These are phyloP conservation scores for Mesembrinibis cayennensis DNA, from an alignment of 2,113 vertebrate genomes.

Conservation along the genomic window DNA sequence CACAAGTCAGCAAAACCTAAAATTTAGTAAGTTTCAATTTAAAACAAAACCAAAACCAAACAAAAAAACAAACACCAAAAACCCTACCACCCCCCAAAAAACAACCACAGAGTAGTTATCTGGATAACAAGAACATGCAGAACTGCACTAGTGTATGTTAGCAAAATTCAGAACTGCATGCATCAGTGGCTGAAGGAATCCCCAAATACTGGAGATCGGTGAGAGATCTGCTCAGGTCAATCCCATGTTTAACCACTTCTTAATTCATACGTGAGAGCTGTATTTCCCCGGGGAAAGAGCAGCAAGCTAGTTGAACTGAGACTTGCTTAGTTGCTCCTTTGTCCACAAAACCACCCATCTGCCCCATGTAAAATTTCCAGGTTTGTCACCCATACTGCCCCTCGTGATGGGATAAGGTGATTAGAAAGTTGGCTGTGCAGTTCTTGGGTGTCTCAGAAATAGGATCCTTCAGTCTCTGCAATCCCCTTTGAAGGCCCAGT, in stretches of 20 bases:
- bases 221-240: neutral
- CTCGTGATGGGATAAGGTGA: accelerated
- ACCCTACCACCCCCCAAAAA: accelerated
- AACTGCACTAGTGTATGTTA: neutral
- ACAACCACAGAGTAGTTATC: neutral
- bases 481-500: too few species aligned
- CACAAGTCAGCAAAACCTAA: neutral
- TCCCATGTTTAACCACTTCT: neutral
- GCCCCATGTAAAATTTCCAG: neutral
- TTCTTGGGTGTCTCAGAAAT: neutral
- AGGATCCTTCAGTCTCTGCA: accelerated
- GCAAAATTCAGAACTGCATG: neutral
- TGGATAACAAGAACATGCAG: neutral
- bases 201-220: neutral
- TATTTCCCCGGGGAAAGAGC: neutral
- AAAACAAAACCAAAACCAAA: accelerated
- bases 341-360: neutral
- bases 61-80: neutral
- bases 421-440: neutral
- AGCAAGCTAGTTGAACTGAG: neutral
- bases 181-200: neutral
- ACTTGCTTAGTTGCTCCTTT: neutral
- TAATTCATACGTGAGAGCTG: neutral
- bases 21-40: neutral
- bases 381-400: neutral